Percentiles rank a stretch among this genome's conserved stretches.
Evolutionary conservation across 2,888 invertebrate species (phyloP).

Genomic region (Arrhopalites spinosus): DNA sequence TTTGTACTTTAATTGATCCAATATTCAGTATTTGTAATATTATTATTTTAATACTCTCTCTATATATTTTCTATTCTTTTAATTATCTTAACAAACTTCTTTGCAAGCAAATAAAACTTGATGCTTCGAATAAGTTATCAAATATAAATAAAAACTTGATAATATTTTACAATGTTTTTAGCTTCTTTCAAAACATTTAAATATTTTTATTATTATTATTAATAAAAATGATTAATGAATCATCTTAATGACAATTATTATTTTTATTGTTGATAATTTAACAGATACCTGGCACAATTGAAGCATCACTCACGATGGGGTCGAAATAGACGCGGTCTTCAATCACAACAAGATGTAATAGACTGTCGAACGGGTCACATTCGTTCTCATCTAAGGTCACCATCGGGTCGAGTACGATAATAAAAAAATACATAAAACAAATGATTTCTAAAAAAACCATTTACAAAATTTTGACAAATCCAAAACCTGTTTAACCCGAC

Average conservation of each 20-base stretch:
- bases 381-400: conserved; percentile 87
- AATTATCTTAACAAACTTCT: background rate
- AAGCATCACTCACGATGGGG: conserved; percentile 71
- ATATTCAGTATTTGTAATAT: background rate
- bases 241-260: no score
- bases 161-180: no score
- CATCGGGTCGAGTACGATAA: conserved; percentile 90
- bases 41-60: conserved; percentile 8
- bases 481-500: no score
- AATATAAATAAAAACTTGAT: no score
- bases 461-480: no score
- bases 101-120: no score
- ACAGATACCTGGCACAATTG: conserved; percentile 55
- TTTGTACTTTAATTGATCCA: background rate
- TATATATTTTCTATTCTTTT: conserved; percentile 8
- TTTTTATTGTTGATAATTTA: no score
- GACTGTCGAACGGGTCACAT: conserved; percentile 87
- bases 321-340: conserved; percentile 67
- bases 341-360: conserved; percentile 64
- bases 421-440: conserved; percentile 3
- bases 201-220: no score
- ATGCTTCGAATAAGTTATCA: no score
- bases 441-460: conserved; percentile 1
- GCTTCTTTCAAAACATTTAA: no score
- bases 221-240: no score